phyloP scores from a whole-genome alignment of 2,888 invertebrate species.

The Myopa testacea region DNA sequence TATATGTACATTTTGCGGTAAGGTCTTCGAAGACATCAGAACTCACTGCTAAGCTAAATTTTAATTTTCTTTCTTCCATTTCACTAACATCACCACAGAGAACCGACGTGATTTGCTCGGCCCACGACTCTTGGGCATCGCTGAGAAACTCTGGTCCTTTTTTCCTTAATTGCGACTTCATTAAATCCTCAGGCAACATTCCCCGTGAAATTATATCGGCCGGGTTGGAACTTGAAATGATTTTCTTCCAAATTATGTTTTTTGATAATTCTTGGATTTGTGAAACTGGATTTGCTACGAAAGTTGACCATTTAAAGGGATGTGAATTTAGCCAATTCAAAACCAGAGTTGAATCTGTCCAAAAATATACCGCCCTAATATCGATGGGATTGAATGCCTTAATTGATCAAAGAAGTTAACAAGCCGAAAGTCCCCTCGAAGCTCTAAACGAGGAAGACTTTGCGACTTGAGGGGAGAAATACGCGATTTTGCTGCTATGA shows the following conservation, averaged over 20 bases:
- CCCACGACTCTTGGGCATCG: conserved; percentile 11
- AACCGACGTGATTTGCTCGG: background rate
- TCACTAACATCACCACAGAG: background rate
- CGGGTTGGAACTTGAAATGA: conserved; percentile 37
- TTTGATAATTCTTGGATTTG: conserved; percentile 38
- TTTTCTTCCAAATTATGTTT: conserved; percentile 35
- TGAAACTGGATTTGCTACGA: conserved; percentile 42
- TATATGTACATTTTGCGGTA: background rate
- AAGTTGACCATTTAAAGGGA: conserved; percentile 40
- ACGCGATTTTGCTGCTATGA: conserved; percentile 37
- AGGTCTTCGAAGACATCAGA: background rate
- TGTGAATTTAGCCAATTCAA: conserved; percentile 39
- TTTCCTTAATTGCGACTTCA: conserved; percentile 23
- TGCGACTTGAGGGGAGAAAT: conserved; percentile 34
- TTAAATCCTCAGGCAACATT: conserved; percentile 34
- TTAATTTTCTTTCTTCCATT: background rate
- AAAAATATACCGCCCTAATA: conserved; percentile 31
- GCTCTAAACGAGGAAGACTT: conserved; percentile 41
- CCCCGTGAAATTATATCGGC: no score
- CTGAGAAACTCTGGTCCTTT: conserved; percentile 37
- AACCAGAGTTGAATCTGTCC: conserved; percentile 42
- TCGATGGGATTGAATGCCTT: background rate
- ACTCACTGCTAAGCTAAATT: background rate
- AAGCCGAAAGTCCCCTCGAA: conserved; percentile 38
- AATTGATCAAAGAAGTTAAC: conserved; percentile 37